Evolutionary conservation across 2,888 invertebrate genomes (phyloP).

Genomic region (Boloria selene): DNA sequence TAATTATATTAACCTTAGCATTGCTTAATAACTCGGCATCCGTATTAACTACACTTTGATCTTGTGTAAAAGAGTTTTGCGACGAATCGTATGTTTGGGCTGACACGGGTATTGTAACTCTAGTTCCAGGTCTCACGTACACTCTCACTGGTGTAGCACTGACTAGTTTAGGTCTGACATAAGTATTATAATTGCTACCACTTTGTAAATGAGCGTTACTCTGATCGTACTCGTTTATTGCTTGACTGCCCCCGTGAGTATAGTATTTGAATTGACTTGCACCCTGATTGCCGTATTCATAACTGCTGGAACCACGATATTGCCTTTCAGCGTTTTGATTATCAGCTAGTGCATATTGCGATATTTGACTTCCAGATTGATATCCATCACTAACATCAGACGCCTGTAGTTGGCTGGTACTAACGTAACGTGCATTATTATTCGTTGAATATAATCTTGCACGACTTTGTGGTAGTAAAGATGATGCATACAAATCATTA

Average conservation of each 20-base stretch:
- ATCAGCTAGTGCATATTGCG: conserved; percentile 46
- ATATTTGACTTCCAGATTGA: conserved; percentile 43
- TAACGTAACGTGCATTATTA: conserved; percentile 39
- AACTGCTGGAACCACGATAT: conserved; percentile 46
- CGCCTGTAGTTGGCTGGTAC: conserved; percentile 48
- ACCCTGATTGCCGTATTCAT: conserved; percentile 49
- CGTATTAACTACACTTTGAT: conserved; percentile 56
- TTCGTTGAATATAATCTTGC: conserved; percentile 29
- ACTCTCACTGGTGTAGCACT: conserved; percentile 60
- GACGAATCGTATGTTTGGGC: conserved; percentile 47
- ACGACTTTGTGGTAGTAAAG: conserved; percentile 32
- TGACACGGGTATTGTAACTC: conserved; percentile 61
- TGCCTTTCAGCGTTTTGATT: conserved; percentile 51
- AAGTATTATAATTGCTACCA: conserved; percentile 44
- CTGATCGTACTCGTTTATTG: conserved; percentile 45
- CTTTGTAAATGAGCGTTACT: conserved; percentile 47
- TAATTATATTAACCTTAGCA: conserved; percentile 45
- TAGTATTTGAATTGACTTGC: conserved; percentile 50
- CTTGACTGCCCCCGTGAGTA: conserved; percentile 53
- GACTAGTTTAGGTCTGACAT: conserved; percentile 50
- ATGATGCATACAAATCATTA: conserved; percentile 45
- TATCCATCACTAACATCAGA: conserved; percentile 49
- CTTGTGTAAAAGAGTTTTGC: conserved; percentile 45
- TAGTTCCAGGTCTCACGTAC: conserved; percentile 62
- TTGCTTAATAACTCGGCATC: conserved; percentile 58